These are phyloP conservation scores for Arizona elegans DNA, from an alignment of 2,113 vertebrate genomes.

Conservation along the genomic window DNA sequence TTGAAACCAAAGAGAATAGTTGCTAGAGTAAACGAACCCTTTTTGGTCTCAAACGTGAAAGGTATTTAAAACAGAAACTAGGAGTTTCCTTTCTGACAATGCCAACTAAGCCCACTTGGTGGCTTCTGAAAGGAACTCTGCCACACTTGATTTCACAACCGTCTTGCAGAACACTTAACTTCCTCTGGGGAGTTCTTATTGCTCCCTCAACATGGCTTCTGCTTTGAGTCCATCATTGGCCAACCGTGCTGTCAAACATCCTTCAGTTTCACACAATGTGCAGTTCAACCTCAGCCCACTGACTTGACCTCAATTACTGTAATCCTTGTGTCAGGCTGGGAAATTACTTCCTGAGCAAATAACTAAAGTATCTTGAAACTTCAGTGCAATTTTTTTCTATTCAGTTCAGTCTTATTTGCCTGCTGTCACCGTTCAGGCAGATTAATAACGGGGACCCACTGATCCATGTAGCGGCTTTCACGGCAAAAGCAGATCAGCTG, in stretches of 20 bases:
- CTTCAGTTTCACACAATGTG: constrained; percentile 38
- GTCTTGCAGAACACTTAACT: constrained; percentile 34
- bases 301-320: constrained; percentile 45
- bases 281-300: constrained; percentile 52
- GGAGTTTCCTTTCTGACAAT: constrained; percentile 53
- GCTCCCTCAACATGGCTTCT: constrained; percentile 44
- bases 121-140: constrained; percentile 37
- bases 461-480: constrained; percentile 91
- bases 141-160: constrained; percentile 21
- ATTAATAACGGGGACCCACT: constrained; percentile 94
- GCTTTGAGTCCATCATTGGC: constrained; percentile 37
- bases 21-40: constrained; percentile 61
- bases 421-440: constrained; percentile 87
- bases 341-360: constrained; percentile 70
- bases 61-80: constrained; percentile 50
- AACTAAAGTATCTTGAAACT: constrained; percentile 75
- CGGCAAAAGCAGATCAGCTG: constrained; percentile 92
- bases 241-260: constrained; percentile 43
- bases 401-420: constrained; percentile 34
- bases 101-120: constrained; percentile 40
- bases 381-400: constrained; percentile 69
- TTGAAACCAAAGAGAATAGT: constrained; percentile 64
- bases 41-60: constrained; percentile 37
- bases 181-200: constrained; percentile 38
- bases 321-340: constrained; percentile 60